Conservation (phyloP, 2,113 vertebrate genomes). For the Mystacornis crossleyi region DNA sequence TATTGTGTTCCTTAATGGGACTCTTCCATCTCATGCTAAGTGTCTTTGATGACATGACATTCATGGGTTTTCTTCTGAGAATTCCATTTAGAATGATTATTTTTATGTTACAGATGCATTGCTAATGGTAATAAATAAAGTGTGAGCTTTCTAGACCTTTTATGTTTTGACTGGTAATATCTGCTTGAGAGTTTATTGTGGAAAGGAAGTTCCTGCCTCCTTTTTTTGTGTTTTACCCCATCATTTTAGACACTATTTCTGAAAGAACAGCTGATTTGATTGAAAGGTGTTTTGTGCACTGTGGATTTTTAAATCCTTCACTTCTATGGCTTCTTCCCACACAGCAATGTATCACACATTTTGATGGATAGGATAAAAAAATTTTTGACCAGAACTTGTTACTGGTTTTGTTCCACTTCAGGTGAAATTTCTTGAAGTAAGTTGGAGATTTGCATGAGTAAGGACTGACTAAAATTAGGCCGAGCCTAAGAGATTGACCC, state of each 20-base stretch:
- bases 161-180: not conserved
- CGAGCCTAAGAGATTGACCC: not conserved
- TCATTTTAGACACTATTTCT: not conserved
- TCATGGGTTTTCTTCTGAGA: not conserved
- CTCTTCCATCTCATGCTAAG: not conserved
- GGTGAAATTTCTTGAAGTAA: not conserved
- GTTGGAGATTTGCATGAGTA: not conserved
- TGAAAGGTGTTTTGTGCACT: not conserved
- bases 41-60: not conserved
- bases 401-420: not conserved
- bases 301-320: not conserved
- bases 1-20: not conserved
- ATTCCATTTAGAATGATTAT: not conserved
- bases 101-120: not conserved
- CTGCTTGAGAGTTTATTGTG: not conserved
- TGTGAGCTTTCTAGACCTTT: not conserved
- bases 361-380: not conserved
- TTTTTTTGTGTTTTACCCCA: not conserved
- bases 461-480: not conserved
- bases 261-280: not conserved
- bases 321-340: not conserved
- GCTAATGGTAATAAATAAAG: not conserved
- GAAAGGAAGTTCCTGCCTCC: not conserved
- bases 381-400: not conserved
- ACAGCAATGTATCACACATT: not conserved